Evolutionary conservation across 2,113 vertebrate species (phyloP).

Genomic region (Alectura lathami): DNA sequence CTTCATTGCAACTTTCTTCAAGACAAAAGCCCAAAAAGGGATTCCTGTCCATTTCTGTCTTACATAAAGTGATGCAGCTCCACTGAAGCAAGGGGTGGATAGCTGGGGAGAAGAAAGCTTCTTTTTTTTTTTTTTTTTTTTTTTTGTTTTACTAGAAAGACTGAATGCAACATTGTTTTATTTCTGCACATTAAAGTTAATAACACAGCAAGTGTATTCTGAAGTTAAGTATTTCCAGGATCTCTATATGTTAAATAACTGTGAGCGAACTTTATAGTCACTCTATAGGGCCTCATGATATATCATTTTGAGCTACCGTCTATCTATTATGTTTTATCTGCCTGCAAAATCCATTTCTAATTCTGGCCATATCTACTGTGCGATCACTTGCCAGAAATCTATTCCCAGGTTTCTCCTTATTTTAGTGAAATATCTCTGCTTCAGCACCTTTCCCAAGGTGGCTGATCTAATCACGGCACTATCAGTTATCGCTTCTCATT

Average conservation of each 20-base stretch:
- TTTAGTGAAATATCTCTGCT: constrained; percentile 80
- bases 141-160: neutral
- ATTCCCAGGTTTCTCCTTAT: constrained; percentile 77
- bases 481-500: constrained; percentile 78
- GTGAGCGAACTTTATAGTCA: constrained; percentile 63
- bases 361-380: constrained; percentile 76
- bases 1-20: neutral
- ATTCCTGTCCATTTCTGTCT: neutral
- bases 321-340: constrained; percentile 77
- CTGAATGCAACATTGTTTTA: constrained; percentile 54
- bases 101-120: neutral
- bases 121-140: too few relatives aligned
- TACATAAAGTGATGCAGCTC: neutral
- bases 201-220: constrained; percentile 61
- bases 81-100: neutral
- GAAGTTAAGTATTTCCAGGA: constrained; percentile 75
- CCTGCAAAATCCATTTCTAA: constrained; percentile 79
- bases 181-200: constrained; percentile 64
- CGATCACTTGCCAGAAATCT: constrained; percentile 73
- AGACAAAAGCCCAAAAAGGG: neutral
- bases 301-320: constrained; percentile 71
- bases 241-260: constrained; percentile 72
- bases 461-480: constrained; percentile 77
- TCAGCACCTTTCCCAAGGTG: constrained; percentile 82
- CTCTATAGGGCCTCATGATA: constrained; percentile 48